phyloP scores from a whole-genome alignment of 2,888 invertebrate species.

The Pyralis farinalis region DNA sequence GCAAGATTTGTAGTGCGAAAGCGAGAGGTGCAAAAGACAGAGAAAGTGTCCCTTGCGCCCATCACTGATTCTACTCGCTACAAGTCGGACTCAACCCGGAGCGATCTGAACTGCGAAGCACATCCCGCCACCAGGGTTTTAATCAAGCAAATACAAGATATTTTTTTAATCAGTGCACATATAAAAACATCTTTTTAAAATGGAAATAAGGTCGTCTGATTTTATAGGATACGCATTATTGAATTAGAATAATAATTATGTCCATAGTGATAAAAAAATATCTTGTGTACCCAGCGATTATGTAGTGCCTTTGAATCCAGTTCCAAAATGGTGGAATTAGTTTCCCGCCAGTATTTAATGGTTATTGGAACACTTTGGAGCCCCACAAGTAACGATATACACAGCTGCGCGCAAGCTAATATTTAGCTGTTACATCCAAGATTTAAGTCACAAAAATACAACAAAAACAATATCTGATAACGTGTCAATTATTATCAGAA shows the following conservation, averaged over 20 bases:
- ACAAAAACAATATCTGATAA: conserved; percentile 3
- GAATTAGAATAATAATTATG: too few relatives aligned
- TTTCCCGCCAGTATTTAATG: conserved; percentile 12
- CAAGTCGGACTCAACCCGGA: not conserved
- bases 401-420: conserved; percentile 75
- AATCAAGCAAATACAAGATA: conserved; percentile 32
- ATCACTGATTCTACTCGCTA: too few relatives aligned
- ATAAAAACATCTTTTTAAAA: too few relatives aligned
- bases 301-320: conserved; percentile 44
- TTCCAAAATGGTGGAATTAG: conserved; percentile 33
- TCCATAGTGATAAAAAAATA: conserved; percentile 9
- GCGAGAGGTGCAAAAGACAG: not conserved
- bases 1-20: too few relatives aligned
- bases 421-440: conserved; percentile 68
- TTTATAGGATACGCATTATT: too few relatives aligned
- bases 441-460: conserved; percentile 12
- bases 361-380: conserved; percentile 48
- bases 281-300: conserved; percentile 49
- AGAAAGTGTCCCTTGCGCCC: too few relatives aligned
- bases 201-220: too few relatives aligned
- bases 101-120: conserved; percentile 31
- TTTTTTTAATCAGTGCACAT: too few relatives aligned
- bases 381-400: conserved; percentile 74
- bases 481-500: not conserved
- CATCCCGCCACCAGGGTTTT: conserved; percentile 66